phyloP scores from a whole-genome alignment of 35 echinoderm and acorn worm genomes.

The Ptychodera flava region DNA sequence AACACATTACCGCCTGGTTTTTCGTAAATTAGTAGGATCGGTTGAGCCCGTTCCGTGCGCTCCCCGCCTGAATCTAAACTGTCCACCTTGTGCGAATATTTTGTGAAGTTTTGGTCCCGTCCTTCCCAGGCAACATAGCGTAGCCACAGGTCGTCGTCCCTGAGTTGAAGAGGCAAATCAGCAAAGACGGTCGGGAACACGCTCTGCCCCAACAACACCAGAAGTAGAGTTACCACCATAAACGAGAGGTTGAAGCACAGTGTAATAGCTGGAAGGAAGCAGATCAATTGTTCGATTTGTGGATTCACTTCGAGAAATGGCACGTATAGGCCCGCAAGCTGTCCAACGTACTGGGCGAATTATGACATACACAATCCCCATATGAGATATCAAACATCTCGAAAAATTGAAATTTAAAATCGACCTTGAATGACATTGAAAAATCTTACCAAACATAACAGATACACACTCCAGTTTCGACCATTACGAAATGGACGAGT shows the following conservation, averaged over 20 bases:
- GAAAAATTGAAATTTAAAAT: too few species aligned
- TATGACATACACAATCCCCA: too few species aligned
- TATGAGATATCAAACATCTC: too few species aligned
- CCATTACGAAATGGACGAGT: too few species aligned
- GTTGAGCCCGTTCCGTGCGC: neutral
- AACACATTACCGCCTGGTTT: slow-evolving; percentile 1
- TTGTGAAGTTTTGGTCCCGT: neutral
- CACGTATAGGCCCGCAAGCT: too few species aligned
- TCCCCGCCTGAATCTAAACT: neutral
- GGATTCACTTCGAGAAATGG: too few species aligned
- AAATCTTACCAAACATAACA: too few species aligned
- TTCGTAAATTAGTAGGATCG: neutral
- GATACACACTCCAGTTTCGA: too few species aligned
- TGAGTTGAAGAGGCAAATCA: neutral
- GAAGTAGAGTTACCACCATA: neutral
- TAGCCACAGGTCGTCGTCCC: neutral
- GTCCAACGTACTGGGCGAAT: too few species aligned
- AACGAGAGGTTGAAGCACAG: neutral
- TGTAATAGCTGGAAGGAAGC: neutral
- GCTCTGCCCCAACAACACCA: neutral
- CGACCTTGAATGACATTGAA: too few species aligned
- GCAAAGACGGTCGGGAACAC: neutral
- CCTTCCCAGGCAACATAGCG: neutral
- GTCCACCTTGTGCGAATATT: neutral
- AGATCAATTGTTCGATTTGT: neutral